phyloP scores from a whole-genome alignment of 1,140 invertebrate species.

The Bursaphelenchus mucronatus region DNA sequence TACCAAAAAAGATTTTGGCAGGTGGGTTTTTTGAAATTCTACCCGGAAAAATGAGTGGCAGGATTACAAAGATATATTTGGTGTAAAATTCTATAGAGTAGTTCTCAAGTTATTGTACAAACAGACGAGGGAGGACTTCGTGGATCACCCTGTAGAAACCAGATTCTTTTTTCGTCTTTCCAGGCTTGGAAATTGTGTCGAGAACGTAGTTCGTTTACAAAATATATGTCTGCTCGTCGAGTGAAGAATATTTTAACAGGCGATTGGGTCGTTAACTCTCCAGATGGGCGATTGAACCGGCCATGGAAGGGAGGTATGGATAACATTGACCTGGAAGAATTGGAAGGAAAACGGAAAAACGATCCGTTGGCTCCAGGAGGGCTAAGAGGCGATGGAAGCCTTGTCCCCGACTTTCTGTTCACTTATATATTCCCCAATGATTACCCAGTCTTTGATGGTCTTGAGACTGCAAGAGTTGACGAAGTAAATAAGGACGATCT shows the following conservation, averaged over 20 bases:
- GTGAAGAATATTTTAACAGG: slow-evolving; percentile 16
- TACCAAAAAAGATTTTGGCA: no score
- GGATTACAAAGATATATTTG: no score
- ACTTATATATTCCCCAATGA: slow-evolving; percentile 15
- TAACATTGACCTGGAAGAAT: slow-evolving; percentile 1
- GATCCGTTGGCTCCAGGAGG: slow-evolving; percentile 20
- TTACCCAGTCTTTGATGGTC: slow-evolving; percentile 8
- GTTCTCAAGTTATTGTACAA: no score
- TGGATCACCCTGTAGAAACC: no score
- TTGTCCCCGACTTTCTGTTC: neutral
- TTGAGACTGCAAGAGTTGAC: neutral
- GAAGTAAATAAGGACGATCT: neutral
- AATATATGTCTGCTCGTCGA: slow-evolving; percentile 5
- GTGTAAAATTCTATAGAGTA: no score
- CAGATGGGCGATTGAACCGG: slow-evolving; percentile 13
- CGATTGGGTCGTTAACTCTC: slow-evolving; percentile 16
- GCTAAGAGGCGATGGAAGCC: neutral
- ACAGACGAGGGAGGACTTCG: no score
- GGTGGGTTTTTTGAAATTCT: no score
- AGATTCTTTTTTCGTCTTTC: no score
- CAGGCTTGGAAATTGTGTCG: no score
- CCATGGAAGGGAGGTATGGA: slow-evolving; percentile 17
- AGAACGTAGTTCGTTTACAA: no score
- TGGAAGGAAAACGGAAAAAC: neutral
- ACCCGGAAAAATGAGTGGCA: no score